A percentile compares a stretch with the other conserved stretches of the same genome.
These are phyloP conservation scores for Steatocranus sp. DNA, from an alignment of 2,797 vertebrate species.

Conservation along the genomic window DNA sequence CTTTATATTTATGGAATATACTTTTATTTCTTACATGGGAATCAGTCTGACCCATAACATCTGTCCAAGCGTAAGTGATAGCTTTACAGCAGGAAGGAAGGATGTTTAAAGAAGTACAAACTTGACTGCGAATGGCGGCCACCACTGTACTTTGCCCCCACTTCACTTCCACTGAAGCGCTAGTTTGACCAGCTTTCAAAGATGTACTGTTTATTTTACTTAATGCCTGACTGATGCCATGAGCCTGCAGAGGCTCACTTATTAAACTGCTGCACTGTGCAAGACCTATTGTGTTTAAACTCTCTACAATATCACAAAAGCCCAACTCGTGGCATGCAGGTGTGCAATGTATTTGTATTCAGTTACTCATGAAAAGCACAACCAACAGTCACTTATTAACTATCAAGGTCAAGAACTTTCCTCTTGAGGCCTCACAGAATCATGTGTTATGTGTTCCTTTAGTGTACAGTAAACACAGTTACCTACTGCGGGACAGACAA, in stretches of 20 bases:
- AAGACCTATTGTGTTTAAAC: constrained; percentile 28
- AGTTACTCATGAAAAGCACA: constrained; percentile 44
- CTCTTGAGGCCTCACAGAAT: neutral
- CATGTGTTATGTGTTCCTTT: neutral
- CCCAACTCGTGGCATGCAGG: neutral
- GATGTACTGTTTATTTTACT: constrained; percentile 45
- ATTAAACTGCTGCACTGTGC: constrained; percentile 25
- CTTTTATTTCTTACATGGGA: neutral
- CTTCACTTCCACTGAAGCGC: neutral
- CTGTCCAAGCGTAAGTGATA: neutral
- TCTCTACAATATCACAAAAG: neutral
- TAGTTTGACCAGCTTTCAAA: constrained; percentile 45
- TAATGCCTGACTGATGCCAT: constrained; percentile 33
- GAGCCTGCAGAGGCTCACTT: constrained; percentile 15
- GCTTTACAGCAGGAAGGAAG: constrained; percentile 17
- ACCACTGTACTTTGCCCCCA: constrained; percentile 30
- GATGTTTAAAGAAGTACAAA: constrained; percentile 32
- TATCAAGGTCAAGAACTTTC: constrained; percentile 23
- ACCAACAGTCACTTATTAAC: constrained; percentile 44
- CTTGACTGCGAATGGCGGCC: constrained; percentile 12
- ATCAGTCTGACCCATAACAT: constrained; percentile 4
- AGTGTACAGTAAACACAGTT: neutral
- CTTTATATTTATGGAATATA: neutral
- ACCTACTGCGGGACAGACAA: neutral
- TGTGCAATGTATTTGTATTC: constrained; percentile 26